These are phyloP conservation scores for Corythoichthys intestinalis DNA, from an alignment of 2,113 vertebrate species.

Conservation along the genomic window DNA sequence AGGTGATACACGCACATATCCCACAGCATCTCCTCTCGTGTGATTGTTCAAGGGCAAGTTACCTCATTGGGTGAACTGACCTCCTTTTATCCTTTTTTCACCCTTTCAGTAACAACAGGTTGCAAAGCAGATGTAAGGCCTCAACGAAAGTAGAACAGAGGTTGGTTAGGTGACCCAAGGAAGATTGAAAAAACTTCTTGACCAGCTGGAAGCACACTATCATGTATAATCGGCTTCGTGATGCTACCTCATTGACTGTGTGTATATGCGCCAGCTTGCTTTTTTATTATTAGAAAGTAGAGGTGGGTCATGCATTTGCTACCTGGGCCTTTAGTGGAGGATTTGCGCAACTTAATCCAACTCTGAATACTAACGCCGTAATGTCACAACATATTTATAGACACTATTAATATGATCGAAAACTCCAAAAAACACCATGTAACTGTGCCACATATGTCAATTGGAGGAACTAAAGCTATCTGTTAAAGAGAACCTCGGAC, in stretches of 20 bases:
- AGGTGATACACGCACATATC: slow-evolving; percentile 36
- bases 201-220: background rate
- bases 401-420: background rate
- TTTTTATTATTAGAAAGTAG: background rate
- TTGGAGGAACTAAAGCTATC: too few species aligned
- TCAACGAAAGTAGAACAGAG: background rate
- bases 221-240: background rate
- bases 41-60: background rate
- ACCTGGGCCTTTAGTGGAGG: background rate
- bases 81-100: background rate
- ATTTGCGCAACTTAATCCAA: background rate
- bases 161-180: background rate
- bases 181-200: slow-evolving; percentile 1
- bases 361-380: background rate
- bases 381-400: background rate
- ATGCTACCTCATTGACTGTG: background rate
- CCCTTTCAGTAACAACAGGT: background rate
- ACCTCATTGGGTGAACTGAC: background rate
- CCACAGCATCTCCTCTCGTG: background rate
- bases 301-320: background rate
- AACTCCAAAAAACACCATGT: background rate
- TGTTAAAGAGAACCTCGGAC: too few species aligned
- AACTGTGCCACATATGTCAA: too few species aligned
- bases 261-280: slow-evolving; percentile 6
- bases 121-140: background rate